A percentile compares a stretch with the other conserved stretches of the same genome.
These are phyloP conservation scores for Drosophila meridionalis DNA, from an alignment of 2,888 invertebrate species.

Conservation along the genomic window DNA sequence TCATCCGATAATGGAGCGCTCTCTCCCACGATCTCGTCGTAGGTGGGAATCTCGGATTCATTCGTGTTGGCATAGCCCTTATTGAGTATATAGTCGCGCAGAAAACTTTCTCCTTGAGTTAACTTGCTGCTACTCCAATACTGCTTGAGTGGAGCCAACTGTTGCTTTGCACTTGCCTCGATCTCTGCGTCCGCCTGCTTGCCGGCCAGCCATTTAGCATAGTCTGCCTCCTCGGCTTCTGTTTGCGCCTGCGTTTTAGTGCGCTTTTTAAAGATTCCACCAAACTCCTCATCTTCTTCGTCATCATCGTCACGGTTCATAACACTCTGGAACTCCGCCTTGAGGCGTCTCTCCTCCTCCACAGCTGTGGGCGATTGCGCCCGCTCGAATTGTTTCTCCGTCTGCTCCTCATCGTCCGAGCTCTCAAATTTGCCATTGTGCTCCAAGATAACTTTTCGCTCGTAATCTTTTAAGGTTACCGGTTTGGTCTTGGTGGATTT, in stretches of 20 bases:
- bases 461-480: conserved; percentile 91
- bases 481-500: conserved; percentile 86
- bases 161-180: conserved; percentile 87
- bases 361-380: conserved; percentile 86
- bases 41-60: conserved; percentile 86
- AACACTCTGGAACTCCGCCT: conserved; percentile 87
- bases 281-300: conserved; percentile 86
- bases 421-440: conserved; percentile 87
- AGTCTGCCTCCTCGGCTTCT: conserved; percentile 87
- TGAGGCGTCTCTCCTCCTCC: conserved; percentile 89
- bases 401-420: conserved; percentile 67
- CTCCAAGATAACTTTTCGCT: conserved; percentile 90
- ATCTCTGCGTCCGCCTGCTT: conserved; percentile 87
- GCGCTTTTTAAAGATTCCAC: conserved; percentile 86
- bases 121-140: conserved; percentile 94
- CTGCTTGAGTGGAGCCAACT: conserved; percentile 91
- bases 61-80: conserved; percentile 88
- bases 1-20: conserved; percentile 90
- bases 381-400: conserved; percentile 55
- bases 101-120: conserved; percentile 93
- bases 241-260: conserved; percentile 86
- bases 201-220: conserved; percentile 93
- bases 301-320: conserved; percentile 85
- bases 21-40: conserved; percentile 89
- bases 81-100: conserved; percentile 96